Evolutionary conservation across 2,797 vertebrate genomes (phyloP).

Genomic region (Danionella dracula): DNA sequence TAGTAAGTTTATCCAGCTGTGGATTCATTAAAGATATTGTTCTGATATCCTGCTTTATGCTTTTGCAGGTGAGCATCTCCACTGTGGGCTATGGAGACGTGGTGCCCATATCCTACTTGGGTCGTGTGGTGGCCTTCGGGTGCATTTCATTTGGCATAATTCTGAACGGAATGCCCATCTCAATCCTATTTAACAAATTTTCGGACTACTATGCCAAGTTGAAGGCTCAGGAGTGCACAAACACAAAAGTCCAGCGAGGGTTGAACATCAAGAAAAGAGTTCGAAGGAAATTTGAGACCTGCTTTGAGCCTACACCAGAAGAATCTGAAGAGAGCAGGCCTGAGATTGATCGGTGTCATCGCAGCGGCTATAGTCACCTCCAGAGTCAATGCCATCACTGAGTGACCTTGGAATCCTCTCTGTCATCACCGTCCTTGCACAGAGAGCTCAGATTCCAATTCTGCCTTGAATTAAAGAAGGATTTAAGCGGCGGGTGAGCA

Average conservation of each 20-base stretch:
- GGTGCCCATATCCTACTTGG: constrained; percentile 76
- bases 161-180: constrained; percentile 90
- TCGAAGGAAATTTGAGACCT: constrained; percentile 58
- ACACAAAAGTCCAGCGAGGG: constrained; percentile 63
- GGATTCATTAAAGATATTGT: neutral
- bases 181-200: constrained; percentile 90
- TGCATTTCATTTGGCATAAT: constrained; percentile 93
- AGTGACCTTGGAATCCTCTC: neutral
- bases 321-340: constrained; percentile 54
- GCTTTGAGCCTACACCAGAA: constrained; percentile 53
- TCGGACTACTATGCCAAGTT: constrained; percentile 89
- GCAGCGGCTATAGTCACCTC: neutral
- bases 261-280: constrained; percentile 68
- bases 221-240: constrained; percentile 76
- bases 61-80: constrained; percentile 84
- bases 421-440: constrained; percentile 14
- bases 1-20: too few relatives aligned
- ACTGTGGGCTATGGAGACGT: constrained; percentile 89
- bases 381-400: neutral
- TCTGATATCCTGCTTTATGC: neutral
- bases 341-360: too few relatives aligned
- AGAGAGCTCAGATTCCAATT: constrained; percentile 1
- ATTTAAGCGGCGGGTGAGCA: constrained; percentile 12
- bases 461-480: constrained; percentile 29
- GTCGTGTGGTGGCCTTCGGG: constrained; percentile 79